phyloP scores from a whole-genome alignment of 2,888 invertebrate genomes.

The Xylota sylvarum region DNA sequence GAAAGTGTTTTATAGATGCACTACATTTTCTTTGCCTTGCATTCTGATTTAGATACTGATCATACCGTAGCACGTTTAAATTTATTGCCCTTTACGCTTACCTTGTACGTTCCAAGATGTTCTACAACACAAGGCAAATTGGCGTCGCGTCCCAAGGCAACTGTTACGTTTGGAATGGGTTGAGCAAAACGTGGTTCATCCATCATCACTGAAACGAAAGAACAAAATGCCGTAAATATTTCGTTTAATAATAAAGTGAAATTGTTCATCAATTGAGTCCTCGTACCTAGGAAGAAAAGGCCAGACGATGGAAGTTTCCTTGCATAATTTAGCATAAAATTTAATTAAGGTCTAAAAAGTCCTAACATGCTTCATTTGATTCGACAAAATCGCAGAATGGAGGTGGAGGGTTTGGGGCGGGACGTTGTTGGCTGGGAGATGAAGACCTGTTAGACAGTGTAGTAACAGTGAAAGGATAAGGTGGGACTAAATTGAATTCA shows the following conservation, averaged over 20 bases:
- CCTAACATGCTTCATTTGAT: slow-evolving; percentile 52
- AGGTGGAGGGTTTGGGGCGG: neutral
- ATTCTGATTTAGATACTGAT: slow-evolving; percentile 32
- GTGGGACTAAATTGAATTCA: slow-evolving; percentile 64
- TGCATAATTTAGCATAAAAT: slow-evolving; percentile 73
- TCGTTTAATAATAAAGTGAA: slow-evolving; percentile 57
- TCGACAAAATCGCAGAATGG: slow-evolving; percentile 26
- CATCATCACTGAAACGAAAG: slow-evolving; percentile 89
- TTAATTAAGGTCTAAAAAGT: slow-evolving; percentile 67
- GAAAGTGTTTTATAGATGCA: slow-evolving; percentile 23
- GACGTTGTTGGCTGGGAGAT: too few species aligned
- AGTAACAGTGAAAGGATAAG: slow-evolving; percentile 30
- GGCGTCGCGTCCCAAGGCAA: slow-evolving; percentile 95
- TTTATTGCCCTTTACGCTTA: slow-evolving; percentile 83
- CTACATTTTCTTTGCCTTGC: slow-evolving; percentile 16
- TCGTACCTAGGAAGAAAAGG: neutral
- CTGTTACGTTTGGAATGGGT: slow-evolving; percentile 96
- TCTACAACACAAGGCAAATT: slow-evolving; percentile 95
- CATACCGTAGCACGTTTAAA: slow-evolving; percentile 34
- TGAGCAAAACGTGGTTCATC: slow-evolving; percentile 95
- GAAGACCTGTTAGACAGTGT: slow-evolving; percentile 25
- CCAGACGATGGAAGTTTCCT: slow-evolving; percentile 34
- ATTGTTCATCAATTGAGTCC: slow-evolving; percentile 59
- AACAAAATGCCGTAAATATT: slow-evolving; percentile 28
- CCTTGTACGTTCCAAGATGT: slow-evolving; percentile 95